phyloP scores from a whole-genome alignment of 2,888 invertebrate genomes.

The Cabera pusaria region DNA sequence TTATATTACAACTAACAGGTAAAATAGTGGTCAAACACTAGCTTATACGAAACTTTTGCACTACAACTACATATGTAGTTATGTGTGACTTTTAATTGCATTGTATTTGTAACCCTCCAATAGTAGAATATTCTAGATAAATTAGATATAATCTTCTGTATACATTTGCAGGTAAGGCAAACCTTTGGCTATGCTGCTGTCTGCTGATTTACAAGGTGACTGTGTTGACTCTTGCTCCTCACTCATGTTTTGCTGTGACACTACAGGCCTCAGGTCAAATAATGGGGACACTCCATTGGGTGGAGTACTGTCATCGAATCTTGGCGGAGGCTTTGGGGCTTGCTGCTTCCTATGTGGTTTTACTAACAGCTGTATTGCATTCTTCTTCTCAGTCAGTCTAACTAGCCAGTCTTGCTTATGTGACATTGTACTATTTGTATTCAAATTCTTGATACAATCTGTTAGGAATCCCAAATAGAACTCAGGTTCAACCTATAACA shows the following conservation, averaged over 20 bases:
- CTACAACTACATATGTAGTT: too few species aligned
- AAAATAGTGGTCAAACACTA: too few species aligned
- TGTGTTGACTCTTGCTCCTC: constrained; percentile 61
- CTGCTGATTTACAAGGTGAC: constrained; percentile 56
- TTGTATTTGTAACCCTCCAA: too few species aligned
- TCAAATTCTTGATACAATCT: constrained; percentile 85
- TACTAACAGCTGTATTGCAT: constrained; percentile 73
- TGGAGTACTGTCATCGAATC: constrained; percentile 68
- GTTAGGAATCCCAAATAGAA: constrained; percentile 88
- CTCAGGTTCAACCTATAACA: constrained; percentile 85
- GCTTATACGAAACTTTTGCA: too few species aligned
- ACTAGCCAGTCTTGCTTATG: constrained; percentile 86
- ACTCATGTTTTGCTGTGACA: constrained; percentile 72
- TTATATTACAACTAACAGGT: too few species aligned
- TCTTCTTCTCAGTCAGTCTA: constrained; percentile 86
- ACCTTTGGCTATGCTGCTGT: constrained; percentile 52
- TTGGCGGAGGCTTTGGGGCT: constrained; percentile 72
- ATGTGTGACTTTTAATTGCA: too few species aligned
- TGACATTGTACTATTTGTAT: constrained; percentile 62
- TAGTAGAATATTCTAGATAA: too few species aligned
- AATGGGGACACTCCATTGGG: constrained; percentile 76
- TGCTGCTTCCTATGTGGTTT: constrained; percentile 63
- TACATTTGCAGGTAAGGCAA: too few species aligned
- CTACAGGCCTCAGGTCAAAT: constrained; percentile 72
- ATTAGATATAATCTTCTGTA: too few species aligned